phyloP scores from a whole-genome alignment of 2,113 vertebrate species.

The Myrmecophaga tridactyla region DNA sequence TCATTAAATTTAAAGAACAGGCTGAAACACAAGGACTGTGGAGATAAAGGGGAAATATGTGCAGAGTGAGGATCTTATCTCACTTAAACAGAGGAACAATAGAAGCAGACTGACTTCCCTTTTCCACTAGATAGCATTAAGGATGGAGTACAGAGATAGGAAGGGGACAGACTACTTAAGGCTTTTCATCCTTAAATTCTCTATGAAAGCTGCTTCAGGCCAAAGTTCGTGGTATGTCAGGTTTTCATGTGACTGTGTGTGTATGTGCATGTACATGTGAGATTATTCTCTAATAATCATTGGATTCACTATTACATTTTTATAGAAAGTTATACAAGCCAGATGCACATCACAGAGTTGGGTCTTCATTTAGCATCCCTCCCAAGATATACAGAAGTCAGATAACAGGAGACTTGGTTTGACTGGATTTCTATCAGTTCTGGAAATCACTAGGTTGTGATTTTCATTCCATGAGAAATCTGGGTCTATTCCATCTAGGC shows the following conservation, averaged over 20 bases:
- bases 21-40: constrained; percentile 31
- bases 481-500: not conserved
- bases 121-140: not conserved
- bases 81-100: constrained; percentile 71
- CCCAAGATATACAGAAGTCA: not conserved
- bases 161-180: not conserved
- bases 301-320: not conserved
- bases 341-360: not conserved
- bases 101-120: constrained; percentile 58
- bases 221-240: not conserved
- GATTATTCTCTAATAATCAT: not conserved
- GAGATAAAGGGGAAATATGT: constrained; percentile 75
- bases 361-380: not conserved
- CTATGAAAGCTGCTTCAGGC: not conserved
- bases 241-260: not conserved
- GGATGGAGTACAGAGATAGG: not conserved
- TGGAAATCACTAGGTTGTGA: not conserved
- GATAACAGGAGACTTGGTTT: not conserved
- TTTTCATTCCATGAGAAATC: not conserved
- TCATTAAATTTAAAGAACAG: constrained; percentile 75
- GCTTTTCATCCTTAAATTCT: not conserved
- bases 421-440: not conserved
- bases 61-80: constrained; percentile 75
- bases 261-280: not conserved
- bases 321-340: not conserved